These are phyloP conservation scores for Bradypodion ventrale DNA, from an alignment of 2,797 vertebrate genomes.

Conservation along the genomic window DNA sequence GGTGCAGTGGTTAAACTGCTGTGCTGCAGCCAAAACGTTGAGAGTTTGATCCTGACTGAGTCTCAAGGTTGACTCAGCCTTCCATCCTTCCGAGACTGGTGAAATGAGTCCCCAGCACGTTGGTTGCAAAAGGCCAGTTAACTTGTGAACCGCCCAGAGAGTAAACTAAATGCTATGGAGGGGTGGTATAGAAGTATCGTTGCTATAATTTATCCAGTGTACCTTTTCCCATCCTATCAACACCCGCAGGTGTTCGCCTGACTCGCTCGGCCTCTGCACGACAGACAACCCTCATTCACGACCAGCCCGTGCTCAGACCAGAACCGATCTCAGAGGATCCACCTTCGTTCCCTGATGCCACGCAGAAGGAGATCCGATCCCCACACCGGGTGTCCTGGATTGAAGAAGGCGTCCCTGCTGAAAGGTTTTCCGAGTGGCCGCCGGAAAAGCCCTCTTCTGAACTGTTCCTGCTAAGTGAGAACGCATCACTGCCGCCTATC, in stretches of 20 bases:
- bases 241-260: neutral
- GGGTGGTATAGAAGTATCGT: neutral
- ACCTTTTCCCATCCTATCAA: neutral
- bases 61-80: too few relatives aligned
- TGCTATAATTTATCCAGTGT: neutral
- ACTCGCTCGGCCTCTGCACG: neutral
- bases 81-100: too few relatives aligned
- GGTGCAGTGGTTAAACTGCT: too few relatives aligned
- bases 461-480: constrained; percentile 66
- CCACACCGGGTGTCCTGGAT: constrained; percentile 88
- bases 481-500: constrained; percentile 63
- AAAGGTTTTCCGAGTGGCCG: neutral
- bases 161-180: too few relatives aligned
- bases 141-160: too few relatives aligned
- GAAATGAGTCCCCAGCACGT: too few relatives aligned
- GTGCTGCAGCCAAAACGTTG: too few relatives aligned
- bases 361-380: constrained; percentile 45
- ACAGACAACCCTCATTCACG: neutral
- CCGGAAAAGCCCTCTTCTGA: constrained; percentile 68
- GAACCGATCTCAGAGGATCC: neutral
- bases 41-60: too few relatives aligned
- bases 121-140: too few relatives aligned
- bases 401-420: constrained; percentile 75
- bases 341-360: neutral
- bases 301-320: constrained; percentile 68